A percentile compares a stretch with the other conserved stretches of the same genome.
Evolutionary conservation across 2,797 vertebrate genomes (phyloP).

Genomic region (Siniperca obscura): DNA sequence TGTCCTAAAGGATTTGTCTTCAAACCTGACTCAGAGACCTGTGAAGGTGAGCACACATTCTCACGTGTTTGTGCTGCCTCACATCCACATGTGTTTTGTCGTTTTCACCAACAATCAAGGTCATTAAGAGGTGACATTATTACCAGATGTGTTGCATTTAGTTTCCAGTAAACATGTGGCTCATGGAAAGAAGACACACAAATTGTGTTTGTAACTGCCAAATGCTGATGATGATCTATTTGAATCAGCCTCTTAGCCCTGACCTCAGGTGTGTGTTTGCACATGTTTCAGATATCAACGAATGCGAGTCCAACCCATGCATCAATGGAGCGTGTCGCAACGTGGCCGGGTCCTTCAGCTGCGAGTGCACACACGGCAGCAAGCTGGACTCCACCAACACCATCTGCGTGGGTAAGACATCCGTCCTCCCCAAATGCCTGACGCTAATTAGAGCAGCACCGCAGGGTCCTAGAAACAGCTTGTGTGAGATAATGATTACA

Average conservation of each 20-base stretch:
- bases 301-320: conserved; percentile 95
- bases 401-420: conserved; percentile 94
- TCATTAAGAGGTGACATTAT: conserved; percentile 35
- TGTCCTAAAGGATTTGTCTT: conserved; percentile 87
- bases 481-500: conserved; percentile 23
- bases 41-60: conserved; percentile 81
- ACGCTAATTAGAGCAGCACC: conserved; percentile 19
- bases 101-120: conserved; percentile 27
- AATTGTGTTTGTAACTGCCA: conserved; percentile 3
- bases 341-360: conserved; percentile 94
- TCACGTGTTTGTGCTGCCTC: neutral
- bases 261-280: conserved; percentile 57
- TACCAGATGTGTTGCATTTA: conserved; percentile 58
- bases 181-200: conserved; percentile 26
- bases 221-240: conserved; percentile 20
- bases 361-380: conserved; percentile 96
- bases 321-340: conserved; percentile 96
- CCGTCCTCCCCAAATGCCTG: conserved; percentile 21
- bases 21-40: conserved; percentile 88
- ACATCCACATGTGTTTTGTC: conserved; percentile 25
- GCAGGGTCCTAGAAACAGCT: conserved; percentile 9
- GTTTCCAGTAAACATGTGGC: conserved; percentile 49
- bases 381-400: conserved; percentile 95
- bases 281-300: conserved; percentile 91
- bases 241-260: conserved; percentile 25